These are phyloP conservation scores for Trichacis sp. DNA, from an alignment of 2,888 invertebrate genomes.

Conservation along the genomic window DNA sequence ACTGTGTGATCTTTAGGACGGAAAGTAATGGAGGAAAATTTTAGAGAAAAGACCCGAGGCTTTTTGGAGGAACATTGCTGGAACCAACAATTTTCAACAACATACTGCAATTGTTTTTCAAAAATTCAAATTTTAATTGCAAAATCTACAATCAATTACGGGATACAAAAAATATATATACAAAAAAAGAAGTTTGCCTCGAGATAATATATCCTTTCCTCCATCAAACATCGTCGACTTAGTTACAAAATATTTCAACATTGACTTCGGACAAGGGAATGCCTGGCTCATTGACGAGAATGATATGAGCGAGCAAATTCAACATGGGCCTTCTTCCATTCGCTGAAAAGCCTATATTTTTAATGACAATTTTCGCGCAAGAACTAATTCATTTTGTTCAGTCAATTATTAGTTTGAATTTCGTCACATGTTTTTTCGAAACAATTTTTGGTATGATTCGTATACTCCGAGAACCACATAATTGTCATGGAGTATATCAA, in stretches of 20 bases:
- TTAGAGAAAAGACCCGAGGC: background rate
- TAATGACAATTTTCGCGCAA: too few relatives aligned
- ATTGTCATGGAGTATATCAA: too few relatives aligned
- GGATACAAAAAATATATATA: background rate
- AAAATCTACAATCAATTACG: background rate
- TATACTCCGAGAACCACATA: too few relatives aligned
- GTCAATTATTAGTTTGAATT: too few relatives aligned
- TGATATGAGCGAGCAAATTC: constrained; percentile 45
- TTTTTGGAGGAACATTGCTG: background rate
- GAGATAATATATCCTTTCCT: background rate
- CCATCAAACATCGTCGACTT: background rate
- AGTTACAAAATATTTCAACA: constrained; percentile 29
- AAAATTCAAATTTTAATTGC: background rate
- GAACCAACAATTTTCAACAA: background rate
- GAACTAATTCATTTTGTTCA: too few relatives aligned
- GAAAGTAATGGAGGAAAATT: constrained; percentile 5
- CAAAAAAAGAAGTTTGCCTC: background rate
- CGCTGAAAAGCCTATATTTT: too few relatives aligned
- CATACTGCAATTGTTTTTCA: too few relatives aligned
- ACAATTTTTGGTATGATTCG: too few relatives aligned
- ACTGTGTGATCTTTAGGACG: too few relatives aligned
- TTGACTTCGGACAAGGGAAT: constrained; percentile 48
- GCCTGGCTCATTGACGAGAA: constrained; percentile 31
- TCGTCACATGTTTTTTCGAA: too few relatives aligned
- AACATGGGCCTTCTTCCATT: constrained; percentile 57